Evolutionary conservation across 2,797 vertebrate genomes (phyloP).

Genomic region (Hyperoplus lanceolatus): DNA sequence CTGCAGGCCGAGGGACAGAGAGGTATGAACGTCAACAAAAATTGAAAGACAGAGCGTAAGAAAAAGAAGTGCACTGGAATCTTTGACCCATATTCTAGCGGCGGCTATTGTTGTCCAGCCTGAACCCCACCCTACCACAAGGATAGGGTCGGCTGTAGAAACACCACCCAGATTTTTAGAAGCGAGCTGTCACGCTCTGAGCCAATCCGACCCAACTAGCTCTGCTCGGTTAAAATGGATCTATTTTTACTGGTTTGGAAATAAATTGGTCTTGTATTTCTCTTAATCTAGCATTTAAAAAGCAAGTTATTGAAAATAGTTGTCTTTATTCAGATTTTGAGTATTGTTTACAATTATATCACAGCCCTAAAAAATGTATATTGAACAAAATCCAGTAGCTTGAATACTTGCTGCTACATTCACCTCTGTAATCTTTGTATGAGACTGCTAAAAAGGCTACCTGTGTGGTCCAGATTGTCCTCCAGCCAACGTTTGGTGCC

Average conservation of each 20-base stretch:
- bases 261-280: background rate
- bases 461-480: slow-evolving; percentile 98
- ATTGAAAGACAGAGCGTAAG: background rate
- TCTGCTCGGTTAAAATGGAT: no score
- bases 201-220: no score
- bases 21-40: background rate
- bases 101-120: no score
- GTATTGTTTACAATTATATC: background rate
- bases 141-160: no score
- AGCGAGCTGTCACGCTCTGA: no score
- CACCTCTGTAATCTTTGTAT: background rate
- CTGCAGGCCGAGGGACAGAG: slow-evolving; percentile 72
- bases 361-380: background rate
- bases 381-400: background rate
- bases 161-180: no score
- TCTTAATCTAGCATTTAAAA: background rate
- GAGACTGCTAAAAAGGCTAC: slow-evolving; percentile 70
- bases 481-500: slow-evolving; percentile 99
- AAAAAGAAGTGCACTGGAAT: background rate
- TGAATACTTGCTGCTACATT: background rate
- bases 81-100: no score
- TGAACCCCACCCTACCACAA: no score
- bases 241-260: background rate
- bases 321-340: background rate
- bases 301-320: background rate